A percentile compares a stretch with the other conserved stretches of the same genome.
These are phyloP conservation scores for Tenodera sinensis DNA, from an alignment of 2,888 invertebrate species.

Conservation along the genomic window DNA sequence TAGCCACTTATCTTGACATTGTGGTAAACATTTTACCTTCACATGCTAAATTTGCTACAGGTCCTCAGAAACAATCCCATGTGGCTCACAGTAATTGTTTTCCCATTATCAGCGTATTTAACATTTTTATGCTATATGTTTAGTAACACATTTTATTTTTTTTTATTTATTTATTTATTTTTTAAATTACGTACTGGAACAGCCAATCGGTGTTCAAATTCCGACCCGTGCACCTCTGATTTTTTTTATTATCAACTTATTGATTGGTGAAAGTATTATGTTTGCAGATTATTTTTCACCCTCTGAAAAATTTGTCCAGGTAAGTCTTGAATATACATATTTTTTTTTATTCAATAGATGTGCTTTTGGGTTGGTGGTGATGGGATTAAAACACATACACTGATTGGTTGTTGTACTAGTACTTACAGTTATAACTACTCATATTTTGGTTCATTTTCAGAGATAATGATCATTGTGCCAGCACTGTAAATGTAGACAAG, in stretches of 20 bases:
- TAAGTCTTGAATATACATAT: not conserved
- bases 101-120: not conserved
- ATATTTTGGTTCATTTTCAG: not conserved
- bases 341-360: not conserved
- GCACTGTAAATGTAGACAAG: not conserved
- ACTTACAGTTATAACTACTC: not conserved
- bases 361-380: not conserved
- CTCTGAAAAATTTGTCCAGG: not conserved
- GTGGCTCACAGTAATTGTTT: not conserved
- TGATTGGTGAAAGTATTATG: not conserved
- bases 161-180: not conserved
- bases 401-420: not conserved
- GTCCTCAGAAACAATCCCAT: no score
- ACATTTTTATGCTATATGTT: not conserved
- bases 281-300: not conserved
- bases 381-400: not conserved
- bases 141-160: not conserved
- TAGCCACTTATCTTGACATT: no score
- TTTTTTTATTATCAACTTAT: not conserved
- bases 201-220: not conserved
- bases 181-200: not conserved
- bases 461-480: not conserved
- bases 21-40: no score
- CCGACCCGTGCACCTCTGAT: not conserved
- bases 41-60: no score